Evolutionary conservation across 2,888 invertebrate species (phyloP), one percentile per base, ranked within the genome.

Genomic region (Macrophya annulata): DNA sequence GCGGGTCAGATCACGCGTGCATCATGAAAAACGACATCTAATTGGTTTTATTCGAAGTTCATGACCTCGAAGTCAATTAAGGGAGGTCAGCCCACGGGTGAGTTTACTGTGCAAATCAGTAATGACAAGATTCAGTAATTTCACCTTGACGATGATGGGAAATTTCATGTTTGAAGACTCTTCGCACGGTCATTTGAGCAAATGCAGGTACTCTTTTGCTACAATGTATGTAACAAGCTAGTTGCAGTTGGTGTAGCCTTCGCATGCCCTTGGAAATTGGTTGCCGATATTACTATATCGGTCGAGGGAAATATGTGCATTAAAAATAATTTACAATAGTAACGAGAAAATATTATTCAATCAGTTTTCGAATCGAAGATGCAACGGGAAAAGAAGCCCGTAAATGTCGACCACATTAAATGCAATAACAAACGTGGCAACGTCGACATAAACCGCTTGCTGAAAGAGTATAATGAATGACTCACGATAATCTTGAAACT

Each of bases 401-500:
- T 45, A 0, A 74, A 74, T 45, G 21, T 25, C 10, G 43, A 68
- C 31, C 17, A 37, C 17, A 68, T 37, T 0, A 25, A 21, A 25
- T 21, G 62, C 25, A 25, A 25, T 37, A 55, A 68, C 31, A 10
- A 74, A 12, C 21, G n/a, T 74, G 45, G 71, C 40, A 71, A 71
- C 71, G 37, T 74, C 72, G 72, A 45, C 45, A 6, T 45, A 74
- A 21, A 45, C 72, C n/a, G 21, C 45, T 74, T 74, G 10, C 31
- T 21, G 17, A 25, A 68, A 68, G 37, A 74, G n/a, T 31, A n/a
- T 72, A 72, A 45, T 21, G 72, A 45, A 72, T 72, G 72, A 72
- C 43, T 72, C 72, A 72, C 72, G 37, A 40, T n/a, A n/a, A 71
- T 71, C 71, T 40, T 71, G 25, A 40, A 71, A 71, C 71, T 40